Base-by-base conservation (phyloP, 2,888 invertebrate species). In the Gnatocerus cornutus region DNA sequence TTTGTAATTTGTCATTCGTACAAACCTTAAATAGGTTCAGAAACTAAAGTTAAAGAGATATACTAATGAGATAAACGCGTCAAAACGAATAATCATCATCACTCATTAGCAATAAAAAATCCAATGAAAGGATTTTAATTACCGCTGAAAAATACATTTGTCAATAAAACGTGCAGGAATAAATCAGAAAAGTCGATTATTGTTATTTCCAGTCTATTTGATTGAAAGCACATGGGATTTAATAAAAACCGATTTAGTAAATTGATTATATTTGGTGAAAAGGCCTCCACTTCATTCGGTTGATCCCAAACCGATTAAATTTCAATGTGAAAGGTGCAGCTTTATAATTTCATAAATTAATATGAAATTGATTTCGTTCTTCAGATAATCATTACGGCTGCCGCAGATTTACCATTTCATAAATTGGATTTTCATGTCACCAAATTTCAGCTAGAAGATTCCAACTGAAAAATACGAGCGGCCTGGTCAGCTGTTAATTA, bases 301-400 rank as follows among this genome's bases (percentile, higher is more conserved):
- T 41, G 41, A 45, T 45, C 55, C 13, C 29, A 29, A 59, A 27
- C 46, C 59, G 43, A 59, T 59, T 59, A 59, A 59, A 45, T 43
- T 12, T 29, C 12, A 8, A 43, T 45, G 56, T 41, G 56, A 56
- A 56, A 41, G 10, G 43, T 45, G 27, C 59, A 30, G 43, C 30
- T 45, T 59, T 59, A 59, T 45, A 43, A 59, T 59, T 59, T 29
- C 10, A 59, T 29, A 56, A 56, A 56, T 56, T 41, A 33, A 59
- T 59, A 6, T 45, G 59, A 37, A 43, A 30, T 12, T 33, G 59
- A 59, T 59, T 59, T 30, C 1, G 16, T 37, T 39, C 33, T 37
- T 37, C 37, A 16, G 9, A 14, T 9, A 16, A 8, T 27, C 14
- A 55, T 55, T 37, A 16, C 55, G 21, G 14, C 16, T 46, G 46